These are phyloP conservation scores for Eleutherodactylus coqui DNA, from an alignment of 2,797 vertebrate genomes.

Conservation along the genomic window DNA sequence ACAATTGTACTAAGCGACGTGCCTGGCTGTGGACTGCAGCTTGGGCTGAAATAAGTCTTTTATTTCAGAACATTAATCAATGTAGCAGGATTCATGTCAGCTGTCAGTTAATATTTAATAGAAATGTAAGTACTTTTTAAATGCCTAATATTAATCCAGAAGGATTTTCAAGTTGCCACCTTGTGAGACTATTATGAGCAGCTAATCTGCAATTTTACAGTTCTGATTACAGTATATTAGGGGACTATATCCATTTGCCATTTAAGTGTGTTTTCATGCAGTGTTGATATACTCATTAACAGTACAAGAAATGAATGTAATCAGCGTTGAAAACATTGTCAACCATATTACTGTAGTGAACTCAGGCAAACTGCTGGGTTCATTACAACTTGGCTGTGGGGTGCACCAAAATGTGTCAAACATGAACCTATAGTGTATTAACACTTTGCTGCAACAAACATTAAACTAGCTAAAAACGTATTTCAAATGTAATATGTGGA, in stretches of 20 bases:
- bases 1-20: conserved; percentile 1
- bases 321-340: neutral
- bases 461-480: neutral
- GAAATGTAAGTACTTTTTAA: conserved; percentile 3
- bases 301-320: neutral
- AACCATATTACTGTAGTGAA: neutral
- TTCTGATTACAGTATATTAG: neutral
- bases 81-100: conserved; percentile 5
- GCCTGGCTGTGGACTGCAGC: conserved; percentile 29
- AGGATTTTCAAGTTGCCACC: neutral
- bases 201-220: conserved; percentile 8
- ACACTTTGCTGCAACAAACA: neutral
- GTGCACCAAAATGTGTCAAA: neutral
- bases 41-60: neutral
- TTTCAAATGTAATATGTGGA: neutral
- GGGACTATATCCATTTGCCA: neutral
- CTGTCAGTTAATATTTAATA: conserved; percentile 17
- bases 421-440: neutral
- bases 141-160: neutral
- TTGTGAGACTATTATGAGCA: neutral
- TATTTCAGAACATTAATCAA: conserved; percentile 23
- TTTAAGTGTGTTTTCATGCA: neutral
- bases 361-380: neutral
- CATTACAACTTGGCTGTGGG: neutral
- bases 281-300: neutral